Base-by-base conservation (phyloP, 2,113 vertebrate genomes). In the Nansenia antarctica region DNA sequence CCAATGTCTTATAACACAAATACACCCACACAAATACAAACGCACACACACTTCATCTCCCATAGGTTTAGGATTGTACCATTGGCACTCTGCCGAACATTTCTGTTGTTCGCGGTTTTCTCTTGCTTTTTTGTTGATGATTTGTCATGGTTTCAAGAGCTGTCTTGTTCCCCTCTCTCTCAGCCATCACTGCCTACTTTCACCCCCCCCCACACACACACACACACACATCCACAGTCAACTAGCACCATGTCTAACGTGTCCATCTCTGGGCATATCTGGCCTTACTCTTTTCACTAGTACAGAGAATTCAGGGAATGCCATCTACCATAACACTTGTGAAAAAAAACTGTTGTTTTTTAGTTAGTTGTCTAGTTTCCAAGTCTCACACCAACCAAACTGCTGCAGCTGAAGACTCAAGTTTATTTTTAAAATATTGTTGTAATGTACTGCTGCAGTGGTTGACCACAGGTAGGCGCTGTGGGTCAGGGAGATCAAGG, bases 291-390 rank as follows among this genome's bases (percentile, higher is more conserved):
- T 14, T n/a, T n/a, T 49, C 59, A 35, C 22, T 42, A 45, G 9
- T 47, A 15, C 58, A 26, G 29, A 57, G 30, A 15, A 53, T 53
- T 67, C 64, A 45, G 47, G 34, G 47, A 67, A 67, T 62, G 39
- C 54, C 27, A 22, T 35, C 31, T 11, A 63, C 31, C 12, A 61
- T 20, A 69, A 24, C 20, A 26, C 22, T n/a, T n/a, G n/a, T 31
- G 1, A 20, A 12, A 22, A n/a, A n/a, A 49, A 15, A 49, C 45
- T 20, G 7, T 20, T 14, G 18, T 20, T 49, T 49, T 20, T 20
- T 6, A 49, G 20, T n/a, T 7, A 20, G 45, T 49, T 4, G 1
- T 4, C n/a, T 32, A 35, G 9, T 35, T 27, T 20, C 8, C 15
- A 59, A 60, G 7, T 35, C 6, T 34, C 31, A 34, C 24, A 11